A percentile compares a stretch with the other conserved stretches of the same genome.
These are phyloP conservation scores for Falco punctatus DNA, from an alignment of 2,113 vertebrate genomes.

Conservation along the genomic window DNA sequence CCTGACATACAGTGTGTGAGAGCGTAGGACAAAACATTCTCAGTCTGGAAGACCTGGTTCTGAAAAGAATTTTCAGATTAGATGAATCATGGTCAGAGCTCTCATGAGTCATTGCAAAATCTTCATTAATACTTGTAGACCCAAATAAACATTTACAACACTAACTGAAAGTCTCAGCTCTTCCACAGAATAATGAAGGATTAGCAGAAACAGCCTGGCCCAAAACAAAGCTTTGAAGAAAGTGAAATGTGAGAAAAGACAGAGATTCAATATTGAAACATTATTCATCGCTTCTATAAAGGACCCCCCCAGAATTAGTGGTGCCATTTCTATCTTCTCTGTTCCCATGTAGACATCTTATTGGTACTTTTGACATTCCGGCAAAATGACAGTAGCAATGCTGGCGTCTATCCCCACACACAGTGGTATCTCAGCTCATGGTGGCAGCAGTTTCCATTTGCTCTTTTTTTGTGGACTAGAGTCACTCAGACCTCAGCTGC, in stretches of 20 bases:
- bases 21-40: not conserved
- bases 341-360: not conserved
- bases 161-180: not conserved
- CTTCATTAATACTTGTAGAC: not conserved
- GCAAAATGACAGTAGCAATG: not conserved
- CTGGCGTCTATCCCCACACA: not conserved
- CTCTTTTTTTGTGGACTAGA: not conserved
- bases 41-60: not conserved
- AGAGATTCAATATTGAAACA: not conserved
- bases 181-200: not conserved
- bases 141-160: not conserved
- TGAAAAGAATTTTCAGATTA: conserved; percentile 6
- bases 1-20: accelerated
- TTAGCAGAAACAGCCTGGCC: not conserved
- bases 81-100: not conserved
- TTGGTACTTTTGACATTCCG: not conserved
- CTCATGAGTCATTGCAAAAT: conserved; percentile 30
- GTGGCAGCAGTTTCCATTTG: not conserved
- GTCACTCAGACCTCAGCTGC: not conserved
- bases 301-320: not conserved
- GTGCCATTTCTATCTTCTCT: not conserved
- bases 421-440: not conserved
- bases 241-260: conserved; percentile 12
- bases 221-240: not conserved
- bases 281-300: not conserved